Evolutionary conservation across 2,888 invertebrate species (phyloP), one percentile per base, ranked within the genome.

Genomic region (Ariolimax columbianus): DNA sequence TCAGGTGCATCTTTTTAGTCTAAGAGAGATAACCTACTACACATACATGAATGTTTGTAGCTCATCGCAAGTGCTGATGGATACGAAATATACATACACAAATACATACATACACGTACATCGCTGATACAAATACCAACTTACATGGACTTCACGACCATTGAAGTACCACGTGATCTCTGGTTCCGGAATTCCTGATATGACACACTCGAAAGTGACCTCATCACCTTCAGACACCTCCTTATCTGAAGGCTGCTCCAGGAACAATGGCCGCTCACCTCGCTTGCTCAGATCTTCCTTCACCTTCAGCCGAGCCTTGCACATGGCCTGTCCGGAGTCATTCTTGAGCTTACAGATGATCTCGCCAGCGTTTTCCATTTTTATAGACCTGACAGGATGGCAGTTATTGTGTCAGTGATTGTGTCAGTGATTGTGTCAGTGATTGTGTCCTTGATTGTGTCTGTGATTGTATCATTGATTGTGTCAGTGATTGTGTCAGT

Each of bases 161-260:
- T 93, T 93, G 89, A 89, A 93, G 87, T 90, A 90, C 94, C 94
- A 94, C n/a, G 89, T 88, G 36, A 94, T 89, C 30, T 91, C 90
- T 1, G 94, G 93, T 38, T 88, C 90, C 6, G 94, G 94, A 81
- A 92, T 91, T 17, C 94, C 94, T 23, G 91, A 90, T 36, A 93
- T 91, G 38, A 92, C 90, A 82, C 92, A 91, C 43, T 93, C 91
- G 85, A 93, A 93, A 70, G 89, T 90, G 11, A 90, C 92, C n/a
- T 91, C 91, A 19, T 90, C 90, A 26, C 91, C 91, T 36, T 90
- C 90, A 19, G 88, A 88, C 0, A 90, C 89, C 26, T 88, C 91
- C 11, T 88, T 85, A 80, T 92, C 92, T 75, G 88, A 89, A 77
- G 91, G 89, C 86, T 88, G 89, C 86, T 90, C 89, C 36, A 91